Conservation (phyloP, 2,888 invertebrate species). For the Oxystoma pomonae region DNA sequence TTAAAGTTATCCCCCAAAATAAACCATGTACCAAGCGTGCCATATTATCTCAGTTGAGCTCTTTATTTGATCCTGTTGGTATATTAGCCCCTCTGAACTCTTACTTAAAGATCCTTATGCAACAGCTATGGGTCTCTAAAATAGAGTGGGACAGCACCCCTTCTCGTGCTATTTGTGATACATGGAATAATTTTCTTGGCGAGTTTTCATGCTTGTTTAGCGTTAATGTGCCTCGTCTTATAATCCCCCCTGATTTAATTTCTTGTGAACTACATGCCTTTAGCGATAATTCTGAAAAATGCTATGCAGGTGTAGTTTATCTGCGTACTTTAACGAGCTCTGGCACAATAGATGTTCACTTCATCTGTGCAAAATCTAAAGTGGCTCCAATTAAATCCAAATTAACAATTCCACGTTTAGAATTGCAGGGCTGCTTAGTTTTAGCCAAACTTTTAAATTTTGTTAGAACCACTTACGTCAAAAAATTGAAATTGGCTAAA, state of each 20-base stretch:
- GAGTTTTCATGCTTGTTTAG: neutral
- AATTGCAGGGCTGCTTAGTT: no score
- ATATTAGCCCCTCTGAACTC: neutral
- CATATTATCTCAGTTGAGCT: neutral
- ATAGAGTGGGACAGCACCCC: neutral
- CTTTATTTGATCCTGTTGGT: neutral
- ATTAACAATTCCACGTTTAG: neutral
- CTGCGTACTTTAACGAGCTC: neutral
- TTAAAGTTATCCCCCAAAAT: neutral
- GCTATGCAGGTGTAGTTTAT: neutral
- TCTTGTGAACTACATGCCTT: neutral
- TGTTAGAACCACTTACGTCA: no score
- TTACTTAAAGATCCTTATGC: neutral
- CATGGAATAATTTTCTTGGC: neutral
- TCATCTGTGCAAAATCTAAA: neutral
- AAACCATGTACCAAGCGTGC: neutral
- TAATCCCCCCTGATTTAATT: neutral
- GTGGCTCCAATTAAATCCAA: neutral
- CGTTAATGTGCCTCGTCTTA: neutral
- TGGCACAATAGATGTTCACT: neutral
- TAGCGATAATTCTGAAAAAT: neutral
- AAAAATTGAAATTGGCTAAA: no score
- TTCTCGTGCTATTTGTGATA: neutral
- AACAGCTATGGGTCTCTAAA: neutral
- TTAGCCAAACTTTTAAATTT: no score